Conservation (phyloP, 2,113 vertebrate species). For the Syngnathus typhle region DNA sequence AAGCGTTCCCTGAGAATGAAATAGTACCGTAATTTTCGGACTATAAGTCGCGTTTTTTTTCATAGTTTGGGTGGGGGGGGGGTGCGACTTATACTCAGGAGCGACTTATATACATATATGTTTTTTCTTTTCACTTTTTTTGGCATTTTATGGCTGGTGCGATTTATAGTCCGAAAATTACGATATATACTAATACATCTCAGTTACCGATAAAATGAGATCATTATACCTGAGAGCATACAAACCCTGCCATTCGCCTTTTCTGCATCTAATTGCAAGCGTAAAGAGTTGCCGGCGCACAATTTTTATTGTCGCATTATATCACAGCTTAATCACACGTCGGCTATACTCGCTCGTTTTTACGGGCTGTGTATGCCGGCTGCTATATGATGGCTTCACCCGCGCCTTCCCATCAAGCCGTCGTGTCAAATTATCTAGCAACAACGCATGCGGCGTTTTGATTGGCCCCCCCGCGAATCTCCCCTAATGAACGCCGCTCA, state of each 20-base stretch:
- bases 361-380: not conserved
- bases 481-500: constrained; percentile 57
- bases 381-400: constrained; percentile 4
- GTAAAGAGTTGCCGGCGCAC: not conserved
- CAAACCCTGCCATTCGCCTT: not conserved
- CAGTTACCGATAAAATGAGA: not conserved
- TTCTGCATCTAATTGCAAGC: not conserved
- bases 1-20: not conserved
- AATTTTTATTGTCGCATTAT: not conserved
- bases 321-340: constrained; percentile 4
- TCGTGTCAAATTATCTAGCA: constrained; percentile 40
- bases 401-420: constrained; percentile 23
- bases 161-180: too few species aligned
- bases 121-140: too few species aligned
- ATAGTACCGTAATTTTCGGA: too few species aligned
- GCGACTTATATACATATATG: too few species aligned
- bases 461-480: constrained; percentile 27
- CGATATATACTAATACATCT: not conserved
- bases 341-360: not conserved
- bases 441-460: constrained; percentile 39
- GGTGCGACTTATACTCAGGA: too few species aligned
- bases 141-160: too few species aligned
- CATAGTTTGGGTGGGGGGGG: too few species aligned
- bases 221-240: not conserved
- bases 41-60: too few species aligned